Evolutionary conservation across 2,888 invertebrate genomes (phyloP), one percentile per base, ranked within the genome.

Genomic region (Chalcosyrphus nemorum): DNA sequence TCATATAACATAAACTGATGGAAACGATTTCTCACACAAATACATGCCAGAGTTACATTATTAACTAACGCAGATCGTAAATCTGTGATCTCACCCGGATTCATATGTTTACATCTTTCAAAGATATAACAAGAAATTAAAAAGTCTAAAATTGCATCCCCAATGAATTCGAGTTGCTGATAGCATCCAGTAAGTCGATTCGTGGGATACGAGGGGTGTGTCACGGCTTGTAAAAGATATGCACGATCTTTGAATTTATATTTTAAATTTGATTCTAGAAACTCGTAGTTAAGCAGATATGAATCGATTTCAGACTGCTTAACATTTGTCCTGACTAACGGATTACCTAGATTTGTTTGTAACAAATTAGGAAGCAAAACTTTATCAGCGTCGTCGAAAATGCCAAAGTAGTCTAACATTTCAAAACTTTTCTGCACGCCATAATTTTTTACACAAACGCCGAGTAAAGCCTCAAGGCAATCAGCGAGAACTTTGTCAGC

Each of bases 21-120:
- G 81, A 99, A 94, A 11, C 95, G 95, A 91, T 96, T 94, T 86
- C 97, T 95, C 11, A 98, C 97, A 4, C 97, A 94, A 63, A 98
- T 93, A 21, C 97, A 95, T 0, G 97, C 99, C 89, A 99, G 97
- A 0, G 98, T 99, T 77, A 96, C 95, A 89, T 99, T 99, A 90
- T 99, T 99, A 2, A 99, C 99, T 2, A 99, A 93, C 0, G 99
- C 97, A 0, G 99, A 98, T 38, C 99, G 93, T 78, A 99, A 90
- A 92, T 99, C 99, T 0, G 99, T 99, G 72, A 99, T 92, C 15
- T 97, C 94, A 0, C 98, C 99, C 0, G 98, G 97, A 72, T 93
- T 94, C 89, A 96, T 92, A 21, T 92, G 88, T 0, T 92, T 92
- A 81, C 94, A 94, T 82, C 94, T 94, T 90, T 98, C 97, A 89